A percentile compares a stretch with the other conserved stretches of the same genome.
phyloP scores from a whole-genome alignment of 1,140 invertebrate species.

The Phortica variegata region DNA sequence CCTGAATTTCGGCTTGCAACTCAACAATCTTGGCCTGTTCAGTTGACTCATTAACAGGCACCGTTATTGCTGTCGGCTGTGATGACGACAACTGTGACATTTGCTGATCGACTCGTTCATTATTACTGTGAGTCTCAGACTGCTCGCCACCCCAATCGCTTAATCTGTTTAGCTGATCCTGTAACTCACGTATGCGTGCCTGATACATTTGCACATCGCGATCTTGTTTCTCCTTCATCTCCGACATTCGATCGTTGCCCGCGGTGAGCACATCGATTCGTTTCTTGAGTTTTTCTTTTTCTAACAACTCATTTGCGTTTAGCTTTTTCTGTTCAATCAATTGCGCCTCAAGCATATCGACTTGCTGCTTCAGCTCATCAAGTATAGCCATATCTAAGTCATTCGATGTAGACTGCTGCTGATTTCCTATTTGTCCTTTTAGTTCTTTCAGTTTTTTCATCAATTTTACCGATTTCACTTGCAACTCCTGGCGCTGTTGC shows the following conservation, averaged over 20 bases:
- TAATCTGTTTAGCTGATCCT: constrained; percentile 64
- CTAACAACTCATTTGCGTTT: constrained; percentile 62
- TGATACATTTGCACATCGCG: constrained; percentile 69
- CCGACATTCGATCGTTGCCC: constrained; percentile 75
- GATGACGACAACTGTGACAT: not conserved
- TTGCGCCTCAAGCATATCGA: constrained; percentile 66
- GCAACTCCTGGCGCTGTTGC: constrained; percentile 64
- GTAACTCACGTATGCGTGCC: constrained; percentile 67
- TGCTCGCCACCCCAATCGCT: constrained; percentile 60
- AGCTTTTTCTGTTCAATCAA: constrained; percentile 63
- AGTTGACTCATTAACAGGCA: not conserved
- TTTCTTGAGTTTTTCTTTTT: constrained; percentile 69
- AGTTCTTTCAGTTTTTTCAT: constrained; percentile 76
- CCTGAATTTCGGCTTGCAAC: constrained; percentile 55
- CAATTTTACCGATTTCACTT: constrained; percentile 68
- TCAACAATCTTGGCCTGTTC: constrained; percentile 20
- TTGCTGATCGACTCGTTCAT: constrained; percentile 10
- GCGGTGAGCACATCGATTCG: constrained; percentile 72
- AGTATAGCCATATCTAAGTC: constrained; percentile 73
- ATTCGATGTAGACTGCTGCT: constrained; percentile 57
- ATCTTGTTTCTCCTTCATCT: constrained; percentile 79
- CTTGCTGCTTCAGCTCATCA: constrained; percentile 71
- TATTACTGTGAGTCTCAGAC: not conserved
- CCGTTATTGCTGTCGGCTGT: constrained; percentile 4
- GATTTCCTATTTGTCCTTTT: constrained; percentile 59